Base-by-base conservation (phyloP, 2,113 vertebrate genomes). In the Emberiza fucata region DNA sequence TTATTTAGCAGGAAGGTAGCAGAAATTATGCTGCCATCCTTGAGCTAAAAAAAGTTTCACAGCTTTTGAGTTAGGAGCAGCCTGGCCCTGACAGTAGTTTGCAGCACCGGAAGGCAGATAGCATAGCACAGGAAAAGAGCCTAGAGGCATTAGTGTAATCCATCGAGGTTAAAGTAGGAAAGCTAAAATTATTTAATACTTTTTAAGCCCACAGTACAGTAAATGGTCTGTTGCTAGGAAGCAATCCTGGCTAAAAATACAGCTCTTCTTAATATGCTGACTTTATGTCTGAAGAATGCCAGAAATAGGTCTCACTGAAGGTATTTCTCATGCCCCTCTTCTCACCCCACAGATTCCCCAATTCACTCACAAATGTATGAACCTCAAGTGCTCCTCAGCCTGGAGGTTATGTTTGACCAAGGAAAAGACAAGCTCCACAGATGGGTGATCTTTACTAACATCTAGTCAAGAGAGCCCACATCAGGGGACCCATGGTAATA, bases 151-250 rank as follows among this genome's bases (percentile, higher is more conserved):
- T 96, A 95, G 61, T 84, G 69, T 97, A 96, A 97, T 96, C 90
- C 94, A 86, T 39, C 4, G 12, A 86, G 88, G 95, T 93, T 97
- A 96, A 96, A 94, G 86, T 81, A 86, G 86, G 82, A 92, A 96
- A 94, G 90, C 88, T 96, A 95, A 95, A 96, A 97, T 97, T 95
- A 97, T 96, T 97, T 95, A 96, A 95, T 94, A 92, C 92, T 84
- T 93, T 95, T 96, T 92, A 95, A 96, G 72, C 72, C 51, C 60
- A 71, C 24, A 75, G 95, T 84, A 91, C 85, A 94, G 76, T 94
- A 90, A 92, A 93, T 42, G 94, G 65, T 57, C 71, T 2, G 40
- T 86, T 96, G 94, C 95, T 92, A 96, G 90, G 92, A 84, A 81
- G 95, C 88, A 86, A 73, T 64, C 64, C 79, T 57, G 53, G 65